These are phyloP conservation scores for Leucophenga montana DNA, from an alignment of 2,888 invertebrate species.

Conservation along the genomic window DNA sequence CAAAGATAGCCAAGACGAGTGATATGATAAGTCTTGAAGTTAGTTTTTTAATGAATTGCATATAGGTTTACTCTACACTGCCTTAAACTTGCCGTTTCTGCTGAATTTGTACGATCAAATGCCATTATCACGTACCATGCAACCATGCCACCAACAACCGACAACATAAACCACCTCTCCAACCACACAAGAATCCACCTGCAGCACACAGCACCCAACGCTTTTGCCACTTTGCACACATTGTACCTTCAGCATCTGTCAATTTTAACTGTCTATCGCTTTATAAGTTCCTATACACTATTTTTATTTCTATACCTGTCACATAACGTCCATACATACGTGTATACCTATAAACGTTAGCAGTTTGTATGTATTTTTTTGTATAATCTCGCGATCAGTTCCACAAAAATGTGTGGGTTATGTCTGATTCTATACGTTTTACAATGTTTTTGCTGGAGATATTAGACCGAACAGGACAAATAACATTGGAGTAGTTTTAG, in stretches of 20 bases:
- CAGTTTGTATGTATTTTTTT: neutral
- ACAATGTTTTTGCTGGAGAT: too few relatives aligned
- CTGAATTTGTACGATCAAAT: conserved; percentile 58
- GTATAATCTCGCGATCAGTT: too few relatives aligned
- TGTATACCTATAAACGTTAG: too few relatives aligned
- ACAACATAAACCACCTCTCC: conserved; percentile 40
- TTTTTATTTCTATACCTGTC: neutral
- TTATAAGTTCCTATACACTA: neutral
- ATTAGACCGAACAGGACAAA: too few relatives aligned
- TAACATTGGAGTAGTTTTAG: too few relatives aligned
- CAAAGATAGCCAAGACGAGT: conserved; percentile 55
- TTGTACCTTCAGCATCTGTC: conserved; percentile 56
- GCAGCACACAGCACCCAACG: conserved; percentile 42
- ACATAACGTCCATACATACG: too few relatives aligned
- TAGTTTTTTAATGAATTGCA: conserved; percentile 48
- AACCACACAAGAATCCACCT: conserved; percentile 32
- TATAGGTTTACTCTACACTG: conserved; percentile 59
- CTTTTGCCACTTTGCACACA: conserved; percentile 48
- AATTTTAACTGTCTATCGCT: neutral
- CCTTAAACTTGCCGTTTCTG: conserved; percentile 68
- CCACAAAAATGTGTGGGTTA: too few relatives aligned
- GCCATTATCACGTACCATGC: conserved; percentile 41
- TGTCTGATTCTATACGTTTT: too few relatives aligned
- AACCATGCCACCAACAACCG: conserved; percentile 34
- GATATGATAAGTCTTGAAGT: conserved; percentile 67